Conservation (phyloP, 2,113 vertebrate species). For the Mustelus asterias region DNA sequence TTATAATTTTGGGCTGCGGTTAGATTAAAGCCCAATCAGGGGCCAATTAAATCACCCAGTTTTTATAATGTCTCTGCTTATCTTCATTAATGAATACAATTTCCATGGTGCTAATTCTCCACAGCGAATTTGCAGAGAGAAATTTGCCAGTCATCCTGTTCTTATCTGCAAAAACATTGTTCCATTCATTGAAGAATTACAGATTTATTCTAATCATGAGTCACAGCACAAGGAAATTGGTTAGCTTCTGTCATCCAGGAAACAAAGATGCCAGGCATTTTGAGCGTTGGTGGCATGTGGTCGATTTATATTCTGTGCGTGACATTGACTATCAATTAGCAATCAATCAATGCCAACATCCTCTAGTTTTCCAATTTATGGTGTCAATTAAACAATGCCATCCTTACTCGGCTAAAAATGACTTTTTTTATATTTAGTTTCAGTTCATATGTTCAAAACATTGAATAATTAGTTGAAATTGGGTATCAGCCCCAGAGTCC, state of each 20-base stretch:
- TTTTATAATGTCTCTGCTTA: slow-evolving; percentile 3
- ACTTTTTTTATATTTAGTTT: neutral
- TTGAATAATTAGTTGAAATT: neutral
- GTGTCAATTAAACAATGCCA: neutral
- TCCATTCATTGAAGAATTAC: neutral
- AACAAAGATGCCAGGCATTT: neutral
- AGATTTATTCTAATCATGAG: neutral
- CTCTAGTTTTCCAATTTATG: neutral
- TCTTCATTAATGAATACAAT: slow-evolving; percentile 1
- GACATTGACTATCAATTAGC: neutral
- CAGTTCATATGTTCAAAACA: neutral
- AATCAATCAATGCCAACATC: neutral
- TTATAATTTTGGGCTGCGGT: neutral
- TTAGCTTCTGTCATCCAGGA: neutral
- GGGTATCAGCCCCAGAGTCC: neutral
- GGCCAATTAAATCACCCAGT: neutral
- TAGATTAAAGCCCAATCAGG: neutral
- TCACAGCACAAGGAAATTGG: neutral
- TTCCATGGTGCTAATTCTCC: neutral
- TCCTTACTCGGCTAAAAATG: neutral
- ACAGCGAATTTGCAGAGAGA: neutral
- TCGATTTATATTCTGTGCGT: neutral
- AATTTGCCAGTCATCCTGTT: neutral
- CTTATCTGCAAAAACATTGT: neutral
- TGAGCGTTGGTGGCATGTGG: neutral